phyloP scores from a whole-genome alignment of 2,797 vertebrate genomes.

The Thalassophryne amazonica region DNA sequence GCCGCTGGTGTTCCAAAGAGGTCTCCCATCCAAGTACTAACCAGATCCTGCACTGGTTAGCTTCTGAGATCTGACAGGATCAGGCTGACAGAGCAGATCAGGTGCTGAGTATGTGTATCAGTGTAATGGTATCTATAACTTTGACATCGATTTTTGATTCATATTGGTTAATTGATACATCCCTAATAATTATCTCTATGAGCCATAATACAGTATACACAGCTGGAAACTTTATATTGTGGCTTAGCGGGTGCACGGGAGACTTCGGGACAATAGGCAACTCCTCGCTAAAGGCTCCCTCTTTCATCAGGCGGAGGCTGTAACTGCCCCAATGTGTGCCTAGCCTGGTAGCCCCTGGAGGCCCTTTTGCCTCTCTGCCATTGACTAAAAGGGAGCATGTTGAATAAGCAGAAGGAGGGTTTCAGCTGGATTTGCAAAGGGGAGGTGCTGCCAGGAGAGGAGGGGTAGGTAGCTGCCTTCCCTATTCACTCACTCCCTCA shows the following conservation, averaged over 20 bases:
- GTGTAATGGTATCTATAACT: no score
- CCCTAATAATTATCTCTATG: slow-evolving; percentile 5
- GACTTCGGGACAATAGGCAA: slow-evolving; percentile 36
- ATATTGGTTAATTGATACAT: no score
- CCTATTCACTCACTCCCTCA: slow-evolving; percentile 34
- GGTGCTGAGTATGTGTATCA: no score
- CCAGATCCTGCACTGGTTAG: no score
- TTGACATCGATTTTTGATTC: no score
- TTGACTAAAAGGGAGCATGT: slow-evolving; percentile 57
- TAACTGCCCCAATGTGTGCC: slow-evolving; percentile 44
- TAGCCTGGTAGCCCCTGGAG: slow-evolving; percentile 54
- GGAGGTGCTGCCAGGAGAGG: slow-evolving; percentile 39
- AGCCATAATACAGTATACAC: slow-evolving; percentile 1
- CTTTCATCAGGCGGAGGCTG: slow-evolving; percentile 44
- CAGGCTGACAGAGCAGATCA: no score
- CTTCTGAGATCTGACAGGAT: no score
- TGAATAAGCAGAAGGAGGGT: slow-evolving; percentile 64
- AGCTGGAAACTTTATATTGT: slow-evolving; percentile 24
- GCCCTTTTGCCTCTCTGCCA: slow-evolving; percentile 50
- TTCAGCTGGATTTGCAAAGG: slow-evolving; percentile 58
- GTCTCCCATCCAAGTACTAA: no score
- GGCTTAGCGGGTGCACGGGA: slow-evolving; percentile 33
- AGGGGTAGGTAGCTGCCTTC: slow-evolving; percentile 24
- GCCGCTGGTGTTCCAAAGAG: no score
- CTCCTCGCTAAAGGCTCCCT: slow-evolving; percentile 28